Conservation (phyloP, 35 echinoderm and acorn worm species). For the Hemicentrotus pulcherrimus region DNA sequence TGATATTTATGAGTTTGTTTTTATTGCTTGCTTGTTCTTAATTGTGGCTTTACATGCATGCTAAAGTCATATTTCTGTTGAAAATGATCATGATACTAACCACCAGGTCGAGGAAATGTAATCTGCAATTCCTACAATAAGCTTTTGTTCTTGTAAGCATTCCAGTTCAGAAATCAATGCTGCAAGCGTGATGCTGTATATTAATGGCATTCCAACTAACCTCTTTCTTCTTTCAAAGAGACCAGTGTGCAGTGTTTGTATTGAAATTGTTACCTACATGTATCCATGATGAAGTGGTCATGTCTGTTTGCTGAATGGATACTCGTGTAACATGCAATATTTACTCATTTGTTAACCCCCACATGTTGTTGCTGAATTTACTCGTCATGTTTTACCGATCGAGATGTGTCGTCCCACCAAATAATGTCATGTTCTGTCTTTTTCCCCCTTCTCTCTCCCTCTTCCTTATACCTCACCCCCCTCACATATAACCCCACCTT, state of each 20-base stretch:
- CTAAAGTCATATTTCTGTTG: not conserved
- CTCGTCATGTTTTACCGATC: not conserved
- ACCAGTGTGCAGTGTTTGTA: not conserved
- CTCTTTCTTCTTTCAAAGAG: not conserved
- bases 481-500: not conserved
- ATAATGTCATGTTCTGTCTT: constrained; percentile 35
- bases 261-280: not conserved
- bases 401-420: constrained; percentile 1
- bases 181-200: not conserved
- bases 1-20: not conserved
- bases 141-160: not conserved
- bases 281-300: not conserved
- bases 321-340: not conserved
- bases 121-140: not conserved
- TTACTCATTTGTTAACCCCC: not conserved
- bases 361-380: not conserved
- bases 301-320: not conserved
- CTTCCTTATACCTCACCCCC: not conserved
- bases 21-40: not conserved
- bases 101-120: not conserved
- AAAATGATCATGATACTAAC: not conserved
- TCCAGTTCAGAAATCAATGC: not conserved
- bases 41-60: not conserved
- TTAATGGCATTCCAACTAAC: not conserved
- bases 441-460: constrained; percentile 7